Evolutionary conservation across 2,888 invertebrate species (phyloP).

Genomic region (Tetramorium bicarinatum): DNA sequence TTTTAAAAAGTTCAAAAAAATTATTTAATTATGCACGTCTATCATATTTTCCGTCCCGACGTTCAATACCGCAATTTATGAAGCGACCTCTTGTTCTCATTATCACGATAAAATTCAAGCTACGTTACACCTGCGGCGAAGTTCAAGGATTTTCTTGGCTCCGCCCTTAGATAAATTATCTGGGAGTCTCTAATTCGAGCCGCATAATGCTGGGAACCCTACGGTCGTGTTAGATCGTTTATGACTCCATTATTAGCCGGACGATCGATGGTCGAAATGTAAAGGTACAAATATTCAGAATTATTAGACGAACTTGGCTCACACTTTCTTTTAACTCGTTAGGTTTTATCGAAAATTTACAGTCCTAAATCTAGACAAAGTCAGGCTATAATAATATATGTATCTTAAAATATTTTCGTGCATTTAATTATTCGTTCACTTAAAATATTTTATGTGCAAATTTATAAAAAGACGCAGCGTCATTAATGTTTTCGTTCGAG

Average conservation of each 20-base stretch:
- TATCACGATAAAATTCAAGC: constrained; percentile 33
- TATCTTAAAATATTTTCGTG: too few relatives aligned
- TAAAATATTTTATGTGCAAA: not conserved
- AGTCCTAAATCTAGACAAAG: not conserved
- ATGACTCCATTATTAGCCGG: constrained; percentile 61
- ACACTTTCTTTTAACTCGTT: not conserved
- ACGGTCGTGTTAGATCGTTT: constrained; percentile 58
- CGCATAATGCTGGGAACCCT: constrained; percentile 46
- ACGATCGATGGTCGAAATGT: constrained; percentile 19
- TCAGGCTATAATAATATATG: not conserved
- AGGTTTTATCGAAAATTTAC: not conserved
- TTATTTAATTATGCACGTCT: not conserved
- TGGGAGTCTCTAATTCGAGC: constrained; percentile 60
- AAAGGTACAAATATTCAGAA: constrained; percentile 7
- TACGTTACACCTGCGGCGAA: constrained; percentile 14
- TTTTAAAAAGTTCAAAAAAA: not conserved
- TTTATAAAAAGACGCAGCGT: not conserved
- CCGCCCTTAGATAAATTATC: constrained; percentile 72
- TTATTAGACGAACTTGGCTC: constrained; percentile 34
- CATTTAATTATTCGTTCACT: too few relatives aligned
- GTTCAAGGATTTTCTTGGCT: constrained; percentile 33
- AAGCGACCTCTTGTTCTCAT: not conserved
- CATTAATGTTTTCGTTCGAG: not conserved
- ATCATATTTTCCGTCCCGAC: not conserved
- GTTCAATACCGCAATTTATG: not conserved